Conservation (phyloP, 1,140 invertebrate species). For the Ladona fulva region DNA sequence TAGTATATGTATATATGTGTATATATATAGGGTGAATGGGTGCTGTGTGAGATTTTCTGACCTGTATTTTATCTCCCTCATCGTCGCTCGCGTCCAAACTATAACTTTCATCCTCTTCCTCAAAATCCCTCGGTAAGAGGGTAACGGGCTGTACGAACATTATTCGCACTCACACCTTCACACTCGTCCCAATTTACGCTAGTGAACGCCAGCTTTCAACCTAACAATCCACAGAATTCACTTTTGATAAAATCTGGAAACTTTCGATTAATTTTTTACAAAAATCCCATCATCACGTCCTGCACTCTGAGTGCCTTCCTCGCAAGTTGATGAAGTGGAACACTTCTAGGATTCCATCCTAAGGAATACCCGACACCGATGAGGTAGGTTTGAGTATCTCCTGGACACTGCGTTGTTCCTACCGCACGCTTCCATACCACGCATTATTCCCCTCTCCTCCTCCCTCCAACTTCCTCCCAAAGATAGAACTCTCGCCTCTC, state of each 20-base stretch:
- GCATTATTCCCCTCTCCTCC: neutral
- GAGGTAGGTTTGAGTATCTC: neutral
- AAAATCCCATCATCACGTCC: no score
- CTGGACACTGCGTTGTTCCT: neutral
- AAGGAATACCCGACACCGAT: no score
- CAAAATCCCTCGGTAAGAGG: neutral
- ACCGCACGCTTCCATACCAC: neutral
- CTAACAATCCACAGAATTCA: no score
- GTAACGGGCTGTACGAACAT: neutral
- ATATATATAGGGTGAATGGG: no score
- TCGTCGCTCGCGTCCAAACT: neutral
- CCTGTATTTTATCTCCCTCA: conserved; percentile 5
- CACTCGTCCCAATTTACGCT: no score
- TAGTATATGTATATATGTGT: no score
- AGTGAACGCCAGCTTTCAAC: no score
- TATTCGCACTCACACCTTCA: neutral
- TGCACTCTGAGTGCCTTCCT: no score
- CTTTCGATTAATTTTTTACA: no score
- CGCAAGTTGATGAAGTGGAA: no score
- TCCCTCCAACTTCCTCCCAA: neutral
- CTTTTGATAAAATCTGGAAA: no score
- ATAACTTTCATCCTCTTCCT: neutral
- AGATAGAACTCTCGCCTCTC: neutral
- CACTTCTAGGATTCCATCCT: no score
- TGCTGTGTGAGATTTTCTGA: neutral